These are phyloP conservation scores for Saccostrea glomerata DNA, from an alignment of 1,140 invertebrate species.

Conservation along the genomic window DNA sequence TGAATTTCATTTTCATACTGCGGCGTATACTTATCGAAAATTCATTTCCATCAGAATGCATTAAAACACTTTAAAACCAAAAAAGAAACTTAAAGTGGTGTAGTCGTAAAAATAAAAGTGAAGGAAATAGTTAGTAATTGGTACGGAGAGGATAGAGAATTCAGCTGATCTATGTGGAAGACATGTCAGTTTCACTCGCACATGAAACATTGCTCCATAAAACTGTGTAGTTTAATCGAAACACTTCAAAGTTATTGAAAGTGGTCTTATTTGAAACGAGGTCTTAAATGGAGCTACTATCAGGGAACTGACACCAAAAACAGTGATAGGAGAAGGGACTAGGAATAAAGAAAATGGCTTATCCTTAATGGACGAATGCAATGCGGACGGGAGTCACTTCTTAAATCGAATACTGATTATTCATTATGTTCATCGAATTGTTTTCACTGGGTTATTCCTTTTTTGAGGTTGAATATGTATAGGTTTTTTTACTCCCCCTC, in stretches of 20 bases:
- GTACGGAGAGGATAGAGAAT: neutral
- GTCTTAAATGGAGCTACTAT: neutral
- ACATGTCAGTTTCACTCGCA: neutral
- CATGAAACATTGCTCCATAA: neutral
- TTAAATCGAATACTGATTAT: neutral
- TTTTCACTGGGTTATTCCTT: too few relatives aligned
- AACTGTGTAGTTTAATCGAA: neutral
- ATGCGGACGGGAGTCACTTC: neutral
- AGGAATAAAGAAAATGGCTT: neutral
- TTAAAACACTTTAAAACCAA: conserved; percentile 8
- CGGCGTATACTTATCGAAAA: neutral
- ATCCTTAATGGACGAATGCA: neutral
- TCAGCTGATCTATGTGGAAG: neutral
- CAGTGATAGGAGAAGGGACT: neutral
- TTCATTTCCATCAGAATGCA: neutral
- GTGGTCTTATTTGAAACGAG: conserved; percentile 5
- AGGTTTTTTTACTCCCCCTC: too few relatives aligned
- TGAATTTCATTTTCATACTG: conserved; percentile 14
- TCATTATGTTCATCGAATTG: neutral
- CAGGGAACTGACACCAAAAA: neutral
- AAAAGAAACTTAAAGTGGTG: neutral
- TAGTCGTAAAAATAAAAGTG: conserved; percentile 1
- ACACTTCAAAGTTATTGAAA: conserved; percentile 26
- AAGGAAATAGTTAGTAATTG: conserved; percentile 22
- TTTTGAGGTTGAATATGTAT: too few relatives aligned